Conservation (phyloP, 2,113 vertebrate genomes). For the Oncorhynchus keta region DNA sequence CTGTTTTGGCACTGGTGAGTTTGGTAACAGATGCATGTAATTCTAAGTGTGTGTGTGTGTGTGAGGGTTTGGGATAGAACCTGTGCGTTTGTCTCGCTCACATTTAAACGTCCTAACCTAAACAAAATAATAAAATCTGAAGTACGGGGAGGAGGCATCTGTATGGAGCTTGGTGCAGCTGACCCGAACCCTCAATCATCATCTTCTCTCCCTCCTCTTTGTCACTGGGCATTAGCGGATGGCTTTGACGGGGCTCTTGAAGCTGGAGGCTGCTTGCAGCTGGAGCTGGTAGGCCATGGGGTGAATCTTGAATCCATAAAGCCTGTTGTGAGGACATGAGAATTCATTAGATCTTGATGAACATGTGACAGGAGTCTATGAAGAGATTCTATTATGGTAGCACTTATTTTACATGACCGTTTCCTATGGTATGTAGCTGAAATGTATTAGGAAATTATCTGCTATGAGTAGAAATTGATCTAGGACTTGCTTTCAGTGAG, state of each 20-base stretch:
- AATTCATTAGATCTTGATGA: too few species aligned
- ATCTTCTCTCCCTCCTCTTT: slow-evolving; percentile 22
- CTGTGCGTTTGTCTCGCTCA: slow-evolving; percentile 52
- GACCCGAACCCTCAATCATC: slow-evolving; percentile 31
- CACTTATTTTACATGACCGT: too few species aligned
- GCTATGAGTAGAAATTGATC: too few species aligned
- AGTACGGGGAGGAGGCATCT: slow-evolving; percentile 44
- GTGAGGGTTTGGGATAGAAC: slow-evolving; percentile 35
- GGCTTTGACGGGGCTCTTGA: slow-evolving; percentile 95
- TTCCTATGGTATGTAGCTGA: too few species aligned
- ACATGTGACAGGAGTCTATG: too few species aligned
- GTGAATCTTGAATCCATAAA: slow-evolving; percentile 96
- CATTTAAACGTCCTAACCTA: slow-evolving; percentile 58
- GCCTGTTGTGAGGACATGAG: slow-evolving; percentile 65
- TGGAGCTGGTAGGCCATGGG: slow-evolving; percentile 96
- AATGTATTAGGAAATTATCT: too few species aligned
- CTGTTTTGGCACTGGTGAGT: slow-evolving; percentile 57
- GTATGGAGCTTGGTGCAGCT: slow-evolving; percentile 39
- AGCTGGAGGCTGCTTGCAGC: slow-evolving; percentile 93
- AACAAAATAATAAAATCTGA: slow-evolving; percentile 69
- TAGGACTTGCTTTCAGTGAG: too few species aligned
- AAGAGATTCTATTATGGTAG: too few species aligned
- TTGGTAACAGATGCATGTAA: slow-evolving; percentile 46
- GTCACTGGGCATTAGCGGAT: slow-evolving; percentile 76
- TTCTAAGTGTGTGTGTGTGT: slow-evolving; percentile 24